Conservation (phyloP, 1,140 invertebrate genomes). For the Saccostrea echinata region DNA sequence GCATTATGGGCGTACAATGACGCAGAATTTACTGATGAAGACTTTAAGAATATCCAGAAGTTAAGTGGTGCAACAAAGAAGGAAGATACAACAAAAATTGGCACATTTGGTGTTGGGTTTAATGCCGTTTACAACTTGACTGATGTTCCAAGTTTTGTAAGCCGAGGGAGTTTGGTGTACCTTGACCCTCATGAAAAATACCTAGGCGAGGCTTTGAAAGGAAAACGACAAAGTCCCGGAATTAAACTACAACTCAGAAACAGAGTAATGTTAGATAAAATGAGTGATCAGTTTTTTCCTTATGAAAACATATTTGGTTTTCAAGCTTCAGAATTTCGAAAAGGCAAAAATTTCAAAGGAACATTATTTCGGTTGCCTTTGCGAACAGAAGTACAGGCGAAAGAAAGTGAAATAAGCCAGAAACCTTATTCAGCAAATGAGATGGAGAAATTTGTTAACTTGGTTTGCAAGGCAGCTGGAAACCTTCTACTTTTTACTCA, state of each 20-base stretch:
- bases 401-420: conserved; percentile 68
- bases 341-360: conserved; percentile 47
- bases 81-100: conserved; percentile 69
- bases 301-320: conserved; percentile 5
- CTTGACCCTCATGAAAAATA: conserved; percentile 76
- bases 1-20: conserved; percentile 73
- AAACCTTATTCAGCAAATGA: conserved; percentile 65
- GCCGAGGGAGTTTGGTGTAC: conserved; percentile 70
- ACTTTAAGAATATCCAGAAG: conserved; percentile 70
- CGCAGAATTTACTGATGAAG: conserved; percentile 68
- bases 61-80: conserved; percentile 72
- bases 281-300: not conserved
- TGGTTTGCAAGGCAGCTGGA: conserved; percentile 61
- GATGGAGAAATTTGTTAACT: conserved; percentile 65
- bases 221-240: conserved; percentile 56
- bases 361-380: conserved; percentile 77
- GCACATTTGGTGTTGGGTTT: conserved; percentile 75
- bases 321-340: not conserved
- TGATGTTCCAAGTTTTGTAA: conserved; percentile 77
- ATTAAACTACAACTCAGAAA: conserved; percentile 49
- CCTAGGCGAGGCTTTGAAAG: conserved; percentile 62
- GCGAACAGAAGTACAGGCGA: conserved; percentile 65
- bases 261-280: not conserved
- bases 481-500: conserved; percentile 74
- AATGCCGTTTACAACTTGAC: conserved; percentile 77